A percentile compares a stretch with the other conserved stretches of the same genome.
Evolutionary conservation across 2,113 vertebrate genomes (phyloP).

Genomic region (Mystacornis crossleyi): DNA sequence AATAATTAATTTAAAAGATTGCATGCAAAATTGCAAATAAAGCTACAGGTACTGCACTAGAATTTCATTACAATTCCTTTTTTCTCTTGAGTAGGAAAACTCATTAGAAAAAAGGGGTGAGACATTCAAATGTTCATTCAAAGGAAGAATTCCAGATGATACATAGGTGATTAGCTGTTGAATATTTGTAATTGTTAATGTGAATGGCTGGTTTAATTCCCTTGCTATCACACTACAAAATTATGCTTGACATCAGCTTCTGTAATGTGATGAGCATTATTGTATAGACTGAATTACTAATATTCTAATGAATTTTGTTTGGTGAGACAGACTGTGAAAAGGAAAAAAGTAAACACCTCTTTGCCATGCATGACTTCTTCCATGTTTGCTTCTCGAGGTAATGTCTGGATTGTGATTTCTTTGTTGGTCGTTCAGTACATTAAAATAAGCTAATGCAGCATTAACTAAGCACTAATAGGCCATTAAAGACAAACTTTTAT

Average conservation of each 20-base stretch:
- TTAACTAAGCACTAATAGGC: slow-evolving; percentile 39
- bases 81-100: background rate
- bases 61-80: background rate
- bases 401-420: background rate
- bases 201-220: background rate
- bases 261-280: background rate
- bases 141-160: background rate
- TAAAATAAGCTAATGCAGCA: slow-evolving; percentile 31
- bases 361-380: background rate
- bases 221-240: background rate
- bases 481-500: slow-evolving; percentile 26
- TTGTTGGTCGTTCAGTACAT: background rate
- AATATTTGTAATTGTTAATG: background rate
- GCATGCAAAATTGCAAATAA: background rate
- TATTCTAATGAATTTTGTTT: background rate
- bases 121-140: background rate
- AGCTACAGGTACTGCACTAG: background rate
- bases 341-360: background rate
- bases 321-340: background rate
- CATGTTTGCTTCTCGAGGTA: background rate
- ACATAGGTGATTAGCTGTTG: background rate
- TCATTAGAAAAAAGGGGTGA: background rate
- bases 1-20: background rate
- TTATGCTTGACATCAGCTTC: background rate
- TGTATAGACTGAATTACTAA: background rate